Evolutionary conservation across 2,113 vertebrate genomes (phyloP).

Genomic region (Atrichornis clamosus): DNA sequence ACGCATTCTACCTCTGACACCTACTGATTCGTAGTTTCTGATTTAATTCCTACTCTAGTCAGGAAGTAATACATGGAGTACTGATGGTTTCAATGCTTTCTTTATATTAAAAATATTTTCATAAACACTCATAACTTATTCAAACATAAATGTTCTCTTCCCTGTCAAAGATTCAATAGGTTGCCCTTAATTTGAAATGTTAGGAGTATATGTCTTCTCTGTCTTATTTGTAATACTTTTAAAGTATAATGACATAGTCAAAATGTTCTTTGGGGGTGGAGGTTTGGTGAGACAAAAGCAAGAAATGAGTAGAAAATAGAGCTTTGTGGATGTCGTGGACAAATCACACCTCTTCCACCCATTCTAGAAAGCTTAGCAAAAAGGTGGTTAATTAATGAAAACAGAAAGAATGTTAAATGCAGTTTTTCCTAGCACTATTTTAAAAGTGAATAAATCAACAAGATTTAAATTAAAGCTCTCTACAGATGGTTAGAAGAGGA

Average conservation of each 20-base stretch:
- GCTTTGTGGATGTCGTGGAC: neutral
- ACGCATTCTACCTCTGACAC: neutral
- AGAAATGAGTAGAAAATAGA: neutral
- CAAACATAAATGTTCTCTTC: neutral
- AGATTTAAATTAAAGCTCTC: neutral
- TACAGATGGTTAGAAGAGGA: neutral
- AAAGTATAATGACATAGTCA: neutral
- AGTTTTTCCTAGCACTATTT: neutral
- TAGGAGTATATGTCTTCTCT: neutral
- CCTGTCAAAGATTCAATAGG: neutral
- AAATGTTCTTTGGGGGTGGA: fast-evolving
- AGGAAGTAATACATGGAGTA: neutral
- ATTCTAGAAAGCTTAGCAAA: neutral
- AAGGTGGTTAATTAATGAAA: neutral
- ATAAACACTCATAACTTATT: neutral
- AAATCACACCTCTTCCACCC: neutral
- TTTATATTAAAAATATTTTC: neutral
- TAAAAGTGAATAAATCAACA: neutral
- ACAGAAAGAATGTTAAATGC: neutral
- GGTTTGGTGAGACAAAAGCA: fast-evolving
- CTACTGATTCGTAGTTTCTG: neutral
- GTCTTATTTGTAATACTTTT: neutral
- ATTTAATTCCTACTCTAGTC: neutral
- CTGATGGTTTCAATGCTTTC: neutral
- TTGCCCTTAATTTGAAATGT: neutral